Conservation (phyloP, 2,888 invertebrate species). For the Marasmarcha lunaedactyla region DNA sequence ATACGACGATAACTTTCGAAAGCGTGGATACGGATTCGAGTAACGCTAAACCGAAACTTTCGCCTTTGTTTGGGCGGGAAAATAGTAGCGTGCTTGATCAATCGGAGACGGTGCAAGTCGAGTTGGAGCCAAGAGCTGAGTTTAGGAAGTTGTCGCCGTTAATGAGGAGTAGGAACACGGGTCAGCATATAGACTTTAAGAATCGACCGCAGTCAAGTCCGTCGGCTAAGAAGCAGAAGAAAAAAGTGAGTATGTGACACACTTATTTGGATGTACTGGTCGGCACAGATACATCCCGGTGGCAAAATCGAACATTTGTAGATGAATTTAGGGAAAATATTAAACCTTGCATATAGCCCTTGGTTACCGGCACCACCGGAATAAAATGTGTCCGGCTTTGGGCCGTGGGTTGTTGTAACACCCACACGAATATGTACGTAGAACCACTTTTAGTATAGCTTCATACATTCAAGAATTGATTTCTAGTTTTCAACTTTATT, state of each 20-base stretch:
- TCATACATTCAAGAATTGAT: too few species aligned
- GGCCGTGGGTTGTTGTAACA: too few species aligned
- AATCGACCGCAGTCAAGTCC: conserved; percentile 59
- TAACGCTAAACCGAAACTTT: conserved; percentile 43
- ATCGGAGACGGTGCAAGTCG: conserved; percentile 39
- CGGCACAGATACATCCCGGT: too few species aligned
- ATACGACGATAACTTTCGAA: conserved; percentile 53
- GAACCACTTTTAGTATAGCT: too few species aligned
- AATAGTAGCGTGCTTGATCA: conserved; percentile 21
- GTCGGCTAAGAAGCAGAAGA: conserved; percentile 28
- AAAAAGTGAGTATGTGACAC: conserved; percentile 29
- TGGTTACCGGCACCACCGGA: too few species aligned
- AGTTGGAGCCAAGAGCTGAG: conserved; percentile 50
- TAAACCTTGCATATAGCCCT: too few species aligned
- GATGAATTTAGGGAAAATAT: too few species aligned
- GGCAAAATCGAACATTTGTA: too few species aligned
- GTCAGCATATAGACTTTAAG: conserved; percentile 47
- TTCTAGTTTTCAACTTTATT: too few species aligned
- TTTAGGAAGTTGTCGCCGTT: conserved; percentile 57
- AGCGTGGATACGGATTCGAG: conserved; percentile 39
- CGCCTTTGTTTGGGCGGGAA: conserved; percentile 50
- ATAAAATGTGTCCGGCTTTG: too few species aligned
- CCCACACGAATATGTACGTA: too few species aligned
- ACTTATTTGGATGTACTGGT: too few species aligned
- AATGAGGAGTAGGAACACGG: conserved; percentile 33